These are phyloP conservation scores for Pangasianodon gigas DNA, from an alignment of 2,113 vertebrate species.

Conservation along the genomic window DNA sequence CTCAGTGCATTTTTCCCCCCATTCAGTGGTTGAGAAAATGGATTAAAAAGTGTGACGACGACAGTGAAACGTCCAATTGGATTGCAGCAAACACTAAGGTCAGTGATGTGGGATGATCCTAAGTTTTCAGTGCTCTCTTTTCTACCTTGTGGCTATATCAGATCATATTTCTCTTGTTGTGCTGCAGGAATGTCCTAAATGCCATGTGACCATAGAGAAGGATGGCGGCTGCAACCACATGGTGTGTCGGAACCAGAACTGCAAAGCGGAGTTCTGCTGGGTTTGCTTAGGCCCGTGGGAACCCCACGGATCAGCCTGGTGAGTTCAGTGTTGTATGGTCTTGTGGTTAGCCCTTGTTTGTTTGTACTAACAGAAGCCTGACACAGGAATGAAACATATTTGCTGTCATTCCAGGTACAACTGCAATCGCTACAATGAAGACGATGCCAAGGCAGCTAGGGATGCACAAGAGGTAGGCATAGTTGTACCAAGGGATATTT, in stretches of 20 bases:
- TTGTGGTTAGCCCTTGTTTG: not conserved
- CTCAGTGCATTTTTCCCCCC: not conserved
- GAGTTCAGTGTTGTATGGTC: constrained; percentile 54
- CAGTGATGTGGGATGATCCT: not conserved
- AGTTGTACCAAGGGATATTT: not conserved
- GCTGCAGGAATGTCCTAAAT: constrained; percentile 96
- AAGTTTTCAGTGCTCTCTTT: not conserved
- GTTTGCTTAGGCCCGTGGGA: constrained; percentile 99
- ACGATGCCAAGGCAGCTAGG: constrained; percentile 97
- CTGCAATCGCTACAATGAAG: constrained; percentile 99
- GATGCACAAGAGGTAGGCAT: constrained; percentile 93
- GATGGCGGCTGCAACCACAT: constrained; percentile 99
- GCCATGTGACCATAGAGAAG: constrained; percentile 99
- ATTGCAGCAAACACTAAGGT: constrained; percentile 99
- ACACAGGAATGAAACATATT: not conserved
- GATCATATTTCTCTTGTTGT: constrained; percentile 17
- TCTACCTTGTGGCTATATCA: not conserved
- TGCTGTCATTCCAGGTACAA: constrained; percentile 84
- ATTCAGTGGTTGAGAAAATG: constrained; percentile 96
- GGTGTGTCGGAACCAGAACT: constrained; percentile 99
- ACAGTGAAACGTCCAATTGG: constrained; percentile 99
- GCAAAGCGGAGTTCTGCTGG: constrained; percentile 99
- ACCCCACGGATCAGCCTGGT: constrained; percentile 98
- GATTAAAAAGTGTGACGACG: constrained; percentile 99
- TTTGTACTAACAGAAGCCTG: not conserved